phyloP scores from a whole-genome alignment of 1,140 invertebrate species.

The Hestina assimilis region DNA sequence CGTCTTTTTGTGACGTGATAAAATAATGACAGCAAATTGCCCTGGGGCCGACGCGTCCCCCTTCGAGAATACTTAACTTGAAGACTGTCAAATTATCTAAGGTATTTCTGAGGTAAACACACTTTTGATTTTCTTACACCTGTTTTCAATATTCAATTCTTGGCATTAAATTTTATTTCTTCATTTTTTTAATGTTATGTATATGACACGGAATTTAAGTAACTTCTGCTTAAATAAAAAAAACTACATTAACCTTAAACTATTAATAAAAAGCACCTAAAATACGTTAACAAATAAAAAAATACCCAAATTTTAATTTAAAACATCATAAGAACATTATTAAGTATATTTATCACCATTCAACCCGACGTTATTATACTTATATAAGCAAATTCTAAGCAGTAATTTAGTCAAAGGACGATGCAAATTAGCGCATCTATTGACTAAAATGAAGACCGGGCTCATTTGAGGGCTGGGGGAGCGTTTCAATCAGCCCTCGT shows the following conservation, averaged over 20 bases:
- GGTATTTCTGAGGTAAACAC: constrained; percentile 10
- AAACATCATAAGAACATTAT: too few species aligned
- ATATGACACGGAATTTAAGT: not conserved
- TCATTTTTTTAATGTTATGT: not conserved
- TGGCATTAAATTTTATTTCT: not conserved
- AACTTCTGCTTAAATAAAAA: too few species aligned
- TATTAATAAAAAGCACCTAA: too few species aligned
- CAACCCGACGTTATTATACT: not conserved
- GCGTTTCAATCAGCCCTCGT: constrained; percentile 70
- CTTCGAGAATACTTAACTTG: constrained; percentile 31
- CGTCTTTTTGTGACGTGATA: constrained; percentile 67
- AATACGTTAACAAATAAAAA: too few species aligned
- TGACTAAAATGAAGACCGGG: constrained; percentile 63
- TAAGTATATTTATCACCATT: too few species aligned
- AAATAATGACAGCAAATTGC: constrained; percentile 67
- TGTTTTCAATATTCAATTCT: constrained; percentile 13
- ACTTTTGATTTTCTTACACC: constrained; percentile 4
- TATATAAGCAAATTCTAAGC: constrained; percentile 32
- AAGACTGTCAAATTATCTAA: constrained; percentile 21
- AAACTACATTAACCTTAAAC: too few species aligned
- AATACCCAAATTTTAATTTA: too few species aligned
- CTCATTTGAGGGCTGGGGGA: constrained; percentile 60
- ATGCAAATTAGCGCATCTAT: constrained; percentile 76
- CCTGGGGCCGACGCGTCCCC: constrained; percentile 33
- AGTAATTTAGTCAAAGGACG: constrained; percentile 54